A percentile compares a stretch with the other conserved stretches of the same genome.
Evolutionary conservation across 2,113 vertebrate species (phyloP).

Genomic region (Myrmecobius fasciatus): DNA sequence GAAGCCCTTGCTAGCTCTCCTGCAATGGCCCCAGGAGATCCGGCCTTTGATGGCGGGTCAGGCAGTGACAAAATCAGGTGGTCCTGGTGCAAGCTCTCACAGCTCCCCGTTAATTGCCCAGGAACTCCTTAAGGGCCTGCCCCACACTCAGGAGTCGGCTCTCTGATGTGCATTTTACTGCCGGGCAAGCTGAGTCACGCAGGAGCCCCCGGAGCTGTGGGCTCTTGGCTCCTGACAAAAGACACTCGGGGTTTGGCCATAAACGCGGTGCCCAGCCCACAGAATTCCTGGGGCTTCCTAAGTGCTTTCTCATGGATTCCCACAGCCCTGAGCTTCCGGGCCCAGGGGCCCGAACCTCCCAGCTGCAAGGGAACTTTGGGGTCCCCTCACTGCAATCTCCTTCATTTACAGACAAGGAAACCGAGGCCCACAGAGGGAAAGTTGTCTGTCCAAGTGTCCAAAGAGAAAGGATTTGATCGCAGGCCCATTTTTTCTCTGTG

Average conservation of each 20-base stretch:
- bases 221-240: conserved; percentile 72
- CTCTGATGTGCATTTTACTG: conserved; percentile 65
- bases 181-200: conserved; percentile 74
- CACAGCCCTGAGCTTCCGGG: conserved; percentile 12
- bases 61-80: conserved; percentile 59
- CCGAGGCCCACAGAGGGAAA: background rate
- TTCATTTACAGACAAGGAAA: background rate
- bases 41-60: conserved; percentile 16
- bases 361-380: background rate
- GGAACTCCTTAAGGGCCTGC: conserved; percentile 72
- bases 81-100: conserved; percentile 57
- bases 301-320: conserved; percentile 9
- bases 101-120: conserved; percentile 75
- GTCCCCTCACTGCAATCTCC: background rate
- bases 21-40: conserved; percentile 39
- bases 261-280: conserved; percentile 1
- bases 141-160: conserved; percentile 54
- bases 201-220: conserved; percentile 8
- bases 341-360: background rate
- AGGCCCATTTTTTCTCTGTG: background rate
- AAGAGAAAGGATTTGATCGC: background rate
- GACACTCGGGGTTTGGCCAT: conserved; percentile 56
- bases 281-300: conserved; percentile 49
- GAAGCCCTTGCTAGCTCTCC: background rate
- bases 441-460: background rate